Evolutionary conservation across 2,888 invertebrate species (phyloP), one percentile per base, ranked within the genome.

Genomic region (Eustalomyia histrio): DNA sequence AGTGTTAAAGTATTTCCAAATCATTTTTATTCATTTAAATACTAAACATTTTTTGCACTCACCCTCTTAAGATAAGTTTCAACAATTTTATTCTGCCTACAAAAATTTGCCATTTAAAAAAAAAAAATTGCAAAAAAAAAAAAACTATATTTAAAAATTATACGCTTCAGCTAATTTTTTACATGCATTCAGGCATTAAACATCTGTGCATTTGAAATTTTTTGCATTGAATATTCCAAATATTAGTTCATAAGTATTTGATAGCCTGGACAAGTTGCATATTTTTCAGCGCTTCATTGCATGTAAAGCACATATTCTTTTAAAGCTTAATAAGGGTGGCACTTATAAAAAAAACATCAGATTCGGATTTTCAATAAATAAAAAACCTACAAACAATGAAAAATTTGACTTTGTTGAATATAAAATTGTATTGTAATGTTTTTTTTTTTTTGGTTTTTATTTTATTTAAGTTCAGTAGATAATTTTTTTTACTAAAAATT

Each of bases 241-340:
- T 57, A 47, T 39, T 57, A 24, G 17, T 57, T 8, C 58, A 52
- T 35, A 58, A 58, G 50, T 35, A 72, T 65, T 72, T 72, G 76
- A 72, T 72, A 33, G 65, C 71, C 64, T 67, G 78, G 78, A 67
- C 78, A 78, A 55, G 65, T 61, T 78, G 67, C 71, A 78, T 78
- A 78, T 65, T 67, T 78, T 72, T 47, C 16, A 61, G 72, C 65
- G 65, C 78, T 72, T 65, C 33, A 78, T 21, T 72, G 67, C 21
- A 61, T 78, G 33, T 17, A 43, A 61, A 78, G 65, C 53, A 60
- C 39, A 57, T 47, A 24, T 24, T 12, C 14, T 39, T 14, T n/a
- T n/a, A 47, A 39, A 39, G 14, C 39, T 39, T 47, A 1, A 47
- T 10, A 39, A 39, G 39, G 43, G 43, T n/a, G 43, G 6, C 43